A percentile compares a stretch with the other conserved stretches of the same genome.
phyloP scores from a whole-genome alignment of 2,888 invertebrate species.

The Diaphora mendica region DNA sequence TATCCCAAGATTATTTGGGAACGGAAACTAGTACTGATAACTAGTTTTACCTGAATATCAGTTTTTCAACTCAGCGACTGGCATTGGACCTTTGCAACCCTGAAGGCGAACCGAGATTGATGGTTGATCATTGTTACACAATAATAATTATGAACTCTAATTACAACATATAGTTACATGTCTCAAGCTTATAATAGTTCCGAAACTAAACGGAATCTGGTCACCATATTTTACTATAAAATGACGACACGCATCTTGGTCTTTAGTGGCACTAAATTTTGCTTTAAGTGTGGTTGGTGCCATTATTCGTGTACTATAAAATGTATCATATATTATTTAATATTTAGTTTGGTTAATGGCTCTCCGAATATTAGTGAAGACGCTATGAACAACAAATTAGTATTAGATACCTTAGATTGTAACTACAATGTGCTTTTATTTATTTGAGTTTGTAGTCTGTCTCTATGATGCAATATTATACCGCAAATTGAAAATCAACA shows the following conservation, averaged over 20 bases:
- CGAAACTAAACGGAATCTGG: conserved; percentile 10
- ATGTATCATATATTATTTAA: conserved; percentile 34
- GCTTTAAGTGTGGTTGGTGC: conserved; percentile 24
- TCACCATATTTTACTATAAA: conserved; percentile 22
- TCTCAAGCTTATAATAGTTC: background rate
- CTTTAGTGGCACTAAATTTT: conserved; percentile 44
- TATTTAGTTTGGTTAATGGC: conserved; percentile 28
- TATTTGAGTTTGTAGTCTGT: too few species aligned
- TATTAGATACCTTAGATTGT: background rate
- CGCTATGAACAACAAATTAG: background rate
- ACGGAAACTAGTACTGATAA: too few species aligned
- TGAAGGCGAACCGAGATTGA: too few species aligned
- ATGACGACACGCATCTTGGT: conserved; percentile 32
- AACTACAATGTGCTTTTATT: background rate
- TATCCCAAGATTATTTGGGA: too few species aligned
- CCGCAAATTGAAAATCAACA: too few species aligned
- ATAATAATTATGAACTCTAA: too few species aligned
- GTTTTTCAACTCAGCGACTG: too few species aligned
- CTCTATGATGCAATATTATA: too few species aligned
- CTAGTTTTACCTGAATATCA: too few species aligned
- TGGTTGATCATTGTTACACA: too few species aligned
- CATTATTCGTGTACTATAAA: conserved; percentile 35
- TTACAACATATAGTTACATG: background rate
- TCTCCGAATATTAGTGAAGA: background rate
- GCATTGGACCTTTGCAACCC: too few species aligned